These are phyloP conservation scores for Nymphalis polychloros DNA, from an alignment of 2,888 invertebrate species.

Conservation along the genomic window DNA sequence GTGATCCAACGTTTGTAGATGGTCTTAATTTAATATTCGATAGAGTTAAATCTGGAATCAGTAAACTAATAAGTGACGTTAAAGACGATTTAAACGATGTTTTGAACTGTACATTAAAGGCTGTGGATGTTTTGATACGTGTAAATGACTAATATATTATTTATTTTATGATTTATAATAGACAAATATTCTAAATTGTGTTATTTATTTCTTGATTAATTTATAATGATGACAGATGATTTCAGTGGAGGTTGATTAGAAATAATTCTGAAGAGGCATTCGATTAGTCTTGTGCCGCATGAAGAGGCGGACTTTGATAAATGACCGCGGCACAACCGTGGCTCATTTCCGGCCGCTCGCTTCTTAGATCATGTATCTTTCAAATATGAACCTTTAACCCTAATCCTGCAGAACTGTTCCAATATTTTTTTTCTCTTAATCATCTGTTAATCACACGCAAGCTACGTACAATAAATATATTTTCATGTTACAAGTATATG, in stretches of 20 bases:
- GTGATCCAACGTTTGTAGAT: slow-evolving; percentile 26
- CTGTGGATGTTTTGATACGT: slow-evolving; percentile 30
- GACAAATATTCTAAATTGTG: slow-evolving; percentile 3
- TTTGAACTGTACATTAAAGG: slow-evolving; percentile 40
- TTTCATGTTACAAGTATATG: too few species aligned
- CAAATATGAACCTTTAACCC: slow-evolving; percentile 31
- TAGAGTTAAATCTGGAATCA: slow-evolving; percentile 41
- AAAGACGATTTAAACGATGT: slow-evolving; percentile 42
- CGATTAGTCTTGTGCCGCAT: slow-evolving; percentile 29
- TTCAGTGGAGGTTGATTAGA: slow-evolving; percentile 15
- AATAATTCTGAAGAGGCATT: slow-evolving; percentile 17
- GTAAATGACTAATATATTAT: slow-evolving; percentile 9
- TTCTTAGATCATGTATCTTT: slow-evolving; percentile 22
- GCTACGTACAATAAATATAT: too few species aligned
- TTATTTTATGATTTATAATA: slow-evolving; percentile 4
- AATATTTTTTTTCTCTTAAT: not conserved
- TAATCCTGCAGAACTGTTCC: slow-evolving; percentile 20
- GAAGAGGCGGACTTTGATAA: slow-evolving; percentile 67
- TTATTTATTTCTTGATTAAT: slow-evolving; percentile 21
- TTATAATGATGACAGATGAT: slow-evolving; percentile 43
- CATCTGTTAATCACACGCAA: not conserved
- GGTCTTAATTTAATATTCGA: slow-evolving; percentile 41
- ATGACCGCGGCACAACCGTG: slow-evolving; percentile 68
- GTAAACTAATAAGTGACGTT: slow-evolving; percentile 43
- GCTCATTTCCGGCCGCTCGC: slow-evolving; percentile 73